Evolutionary conservation across 2,113 vertebrate species (phyloP).

Genomic region (Nymphicus hollandicus): DNA sequence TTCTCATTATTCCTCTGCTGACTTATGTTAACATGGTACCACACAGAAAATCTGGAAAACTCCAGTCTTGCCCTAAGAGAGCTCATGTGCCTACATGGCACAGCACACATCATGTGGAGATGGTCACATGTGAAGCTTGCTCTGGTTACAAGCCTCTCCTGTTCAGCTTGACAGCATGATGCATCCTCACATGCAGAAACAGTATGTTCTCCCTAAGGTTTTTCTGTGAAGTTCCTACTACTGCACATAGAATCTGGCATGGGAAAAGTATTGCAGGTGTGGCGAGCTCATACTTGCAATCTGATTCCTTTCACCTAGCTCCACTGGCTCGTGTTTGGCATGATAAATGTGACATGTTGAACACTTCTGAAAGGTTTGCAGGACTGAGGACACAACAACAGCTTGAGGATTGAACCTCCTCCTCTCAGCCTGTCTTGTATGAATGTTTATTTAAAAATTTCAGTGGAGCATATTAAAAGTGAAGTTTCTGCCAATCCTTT

Average conservation of each 20-base stretch:
- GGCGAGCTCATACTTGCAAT: background rate
- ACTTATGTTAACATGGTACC: background rate
- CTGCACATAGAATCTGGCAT: background rate
- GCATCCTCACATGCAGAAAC: fast-evolving
- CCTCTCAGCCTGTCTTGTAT: background rate
- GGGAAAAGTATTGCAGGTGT: background rate
- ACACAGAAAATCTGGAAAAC: background rate
- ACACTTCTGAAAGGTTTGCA: background rate
- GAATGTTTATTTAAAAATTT: background rate
- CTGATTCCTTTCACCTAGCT: background rate
- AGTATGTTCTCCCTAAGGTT: background rate
- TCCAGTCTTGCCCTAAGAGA: background rate
- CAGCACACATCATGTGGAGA: background rate
- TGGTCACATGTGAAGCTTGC: background rate
- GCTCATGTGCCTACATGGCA: background rate
- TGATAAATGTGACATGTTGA: background rate
- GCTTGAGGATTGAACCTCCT: background rate
- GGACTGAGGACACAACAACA: background rate
- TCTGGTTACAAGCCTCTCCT: background rate
- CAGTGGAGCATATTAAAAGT: background rate
- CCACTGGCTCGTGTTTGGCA: background rate
- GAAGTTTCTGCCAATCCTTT: background rate
- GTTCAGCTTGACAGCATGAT: background rate
- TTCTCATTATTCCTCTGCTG: background rate
- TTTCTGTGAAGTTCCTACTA: background rate